Conservation (phyloP, 2,797 vertebrate species). For the Phalanger gymnotis region DNA sequence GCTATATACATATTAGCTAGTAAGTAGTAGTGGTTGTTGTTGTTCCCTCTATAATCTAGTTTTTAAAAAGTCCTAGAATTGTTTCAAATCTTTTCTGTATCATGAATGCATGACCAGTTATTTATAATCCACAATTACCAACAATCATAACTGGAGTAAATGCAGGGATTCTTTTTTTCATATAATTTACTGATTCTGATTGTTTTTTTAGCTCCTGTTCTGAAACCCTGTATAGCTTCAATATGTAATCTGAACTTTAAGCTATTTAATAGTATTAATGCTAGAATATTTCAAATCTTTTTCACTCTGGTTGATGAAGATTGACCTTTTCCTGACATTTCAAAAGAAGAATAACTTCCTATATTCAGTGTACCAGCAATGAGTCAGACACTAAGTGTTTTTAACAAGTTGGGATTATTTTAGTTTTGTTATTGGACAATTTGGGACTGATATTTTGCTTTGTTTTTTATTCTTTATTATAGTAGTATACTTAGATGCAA, state of each 20-base stretch:
- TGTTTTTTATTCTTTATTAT: slow-evolving; percentile 44
- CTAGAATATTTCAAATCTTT: neutral
- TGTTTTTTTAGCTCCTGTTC: slow-evolving; percentile 7
- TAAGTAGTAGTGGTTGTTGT: too few relatives aligned
- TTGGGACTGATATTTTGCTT: slow-evolving; percentile 5
- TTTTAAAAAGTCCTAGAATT: neutral
- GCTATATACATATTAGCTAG: neutral
- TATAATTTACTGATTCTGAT: slow-evolving; percentile 23
- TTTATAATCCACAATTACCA: neutral
- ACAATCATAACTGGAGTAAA: neutral
- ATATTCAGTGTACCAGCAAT: slow-evolving; percentile 62
- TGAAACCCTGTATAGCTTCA: neutral
- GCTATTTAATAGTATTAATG: neutral
- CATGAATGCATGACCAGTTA: slow-evolving; percentile 31
- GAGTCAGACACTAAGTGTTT: slow-evolving; percentile 63
- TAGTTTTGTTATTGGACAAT: neutral
- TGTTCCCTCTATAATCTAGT: neutral
- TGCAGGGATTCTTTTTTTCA: neutral
- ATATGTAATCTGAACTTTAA: slow-evolving; percentile 19
- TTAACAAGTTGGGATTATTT: slow-evolving; percentile 50
- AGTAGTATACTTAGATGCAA: slow-evolving; percentile 7
- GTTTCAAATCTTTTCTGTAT: neutral
- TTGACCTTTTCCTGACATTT: slow-evolving; percentile 41
- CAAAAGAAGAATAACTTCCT: slow-evolving; percentile 54
- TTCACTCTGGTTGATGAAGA: neutral